phyloP scores from a whole-genome alignment of 2,113 vertebrate genomes.

The Nibea albiflora region DNA sequence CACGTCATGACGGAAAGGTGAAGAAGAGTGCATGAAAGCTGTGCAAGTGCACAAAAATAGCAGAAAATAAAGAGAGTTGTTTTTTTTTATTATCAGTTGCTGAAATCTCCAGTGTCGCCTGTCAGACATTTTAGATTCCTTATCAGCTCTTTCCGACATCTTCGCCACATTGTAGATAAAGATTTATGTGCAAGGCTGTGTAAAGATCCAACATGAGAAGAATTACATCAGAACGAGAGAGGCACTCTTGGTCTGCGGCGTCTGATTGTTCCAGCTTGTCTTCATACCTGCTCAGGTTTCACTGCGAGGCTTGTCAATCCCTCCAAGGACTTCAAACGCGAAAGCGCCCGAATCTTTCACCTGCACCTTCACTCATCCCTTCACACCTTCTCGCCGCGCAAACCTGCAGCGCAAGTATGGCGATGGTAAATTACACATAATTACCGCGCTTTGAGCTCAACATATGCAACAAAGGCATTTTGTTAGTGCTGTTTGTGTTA shows the following conservation, averaged over 20 bases:
- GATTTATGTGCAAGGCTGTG: conserved; percentile 42
- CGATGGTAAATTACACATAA: conserved; percentile 72
- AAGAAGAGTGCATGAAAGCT: conserved; percentile 44
- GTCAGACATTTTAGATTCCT: conserved; percentile 44
- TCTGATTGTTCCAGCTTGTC: conserved; percentile 73
- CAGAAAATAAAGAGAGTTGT: conserved; percentile 23
- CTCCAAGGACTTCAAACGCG: conserved; percentile 69
- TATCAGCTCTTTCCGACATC: conserved; percentile 35
- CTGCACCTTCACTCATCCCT: conserved; percentile 59
- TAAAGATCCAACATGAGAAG: conserved; percentile 33
- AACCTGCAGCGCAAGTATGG: conserved; percentile 58
- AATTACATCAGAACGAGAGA: conserved; percentile 50
- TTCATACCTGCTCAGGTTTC: conserved; percentile 74
- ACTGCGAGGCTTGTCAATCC: conserved; percentile 70
- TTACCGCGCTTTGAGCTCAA: conserved; percentile 60
- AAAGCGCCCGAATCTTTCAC: conserved; percentile 51
- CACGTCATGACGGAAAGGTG: conserved; percentile 60
- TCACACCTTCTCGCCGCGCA: conserved; percentile 51
- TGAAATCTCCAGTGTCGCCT: conserved; percentile 27
- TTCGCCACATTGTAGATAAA: conserved; percentile 38
- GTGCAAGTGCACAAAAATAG: conserved; percentile 28
- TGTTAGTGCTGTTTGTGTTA: conserved; percentile 62
- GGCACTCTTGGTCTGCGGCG: conserved; percentile 18
- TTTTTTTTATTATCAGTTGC: conserved; percentile 26
- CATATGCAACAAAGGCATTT: conserved; percentile 56